Percentiles rank a stretch among this genome's conserved stretches.
Conservation (phyloP, 2,797 vertebrate species). For the Gobio occitaniae region DNA sequence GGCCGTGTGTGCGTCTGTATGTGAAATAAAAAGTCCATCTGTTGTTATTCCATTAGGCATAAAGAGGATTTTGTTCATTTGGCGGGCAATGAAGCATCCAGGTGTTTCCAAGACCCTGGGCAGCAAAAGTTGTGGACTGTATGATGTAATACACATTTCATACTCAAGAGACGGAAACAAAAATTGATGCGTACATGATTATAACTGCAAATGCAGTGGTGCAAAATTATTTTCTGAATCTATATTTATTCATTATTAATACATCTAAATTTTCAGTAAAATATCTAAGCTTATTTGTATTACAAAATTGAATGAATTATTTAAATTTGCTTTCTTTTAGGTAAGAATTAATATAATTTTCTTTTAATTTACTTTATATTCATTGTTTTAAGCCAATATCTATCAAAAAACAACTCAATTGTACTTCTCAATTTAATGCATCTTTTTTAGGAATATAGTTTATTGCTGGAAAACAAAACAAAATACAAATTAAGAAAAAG, state of each 20-base stretch:
- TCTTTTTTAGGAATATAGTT: background rate
- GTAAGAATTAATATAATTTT: background rate
- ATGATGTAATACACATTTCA: slow-evolving; percentile 15
- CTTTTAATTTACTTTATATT: background rate
- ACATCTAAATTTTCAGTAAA: background rate
- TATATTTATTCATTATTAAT: background rate
- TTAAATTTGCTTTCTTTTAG: background rate
- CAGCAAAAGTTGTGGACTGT: background rate
- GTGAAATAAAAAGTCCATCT: slow-evolving; percentile 28
- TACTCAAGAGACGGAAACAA: slow-evolving; percentile 16
- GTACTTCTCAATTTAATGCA: background rate
- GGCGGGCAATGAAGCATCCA: background rate
- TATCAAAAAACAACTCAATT: background rate
- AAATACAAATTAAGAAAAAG: background rate
- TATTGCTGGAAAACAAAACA: background rate
- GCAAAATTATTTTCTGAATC: background rate
- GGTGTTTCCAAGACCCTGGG: slow-evolving; percentile 20
- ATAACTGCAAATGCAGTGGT: background rate
- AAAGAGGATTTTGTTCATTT: slow-evolving; percentile 28
- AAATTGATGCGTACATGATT: background rate
- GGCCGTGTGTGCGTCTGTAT: background rate
- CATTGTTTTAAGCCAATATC: background rate
- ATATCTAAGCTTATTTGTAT: background rate
- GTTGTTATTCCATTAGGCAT: slow-evolving; percentile 30
- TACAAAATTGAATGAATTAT: background rate